Base-by-base conservation (phyloP, 2,113 vertebrate species). In the Microcebus jonahi region DNA sequence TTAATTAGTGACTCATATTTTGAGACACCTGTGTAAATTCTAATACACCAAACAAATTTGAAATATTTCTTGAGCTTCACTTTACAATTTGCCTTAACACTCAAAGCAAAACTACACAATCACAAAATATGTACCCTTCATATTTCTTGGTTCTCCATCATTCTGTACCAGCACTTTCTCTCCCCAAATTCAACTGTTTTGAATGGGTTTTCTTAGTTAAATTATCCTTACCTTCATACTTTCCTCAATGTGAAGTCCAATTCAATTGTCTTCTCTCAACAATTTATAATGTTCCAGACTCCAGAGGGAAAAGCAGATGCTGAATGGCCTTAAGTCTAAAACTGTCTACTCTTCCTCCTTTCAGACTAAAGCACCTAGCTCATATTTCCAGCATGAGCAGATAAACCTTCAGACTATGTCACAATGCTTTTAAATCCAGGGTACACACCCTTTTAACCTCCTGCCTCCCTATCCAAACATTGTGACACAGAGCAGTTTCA, bases 171-270 rank as follows among this genome's bases (percentile, higher is more conserved):
- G 11, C 23, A 84, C 10, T 77, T 76, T 75, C 77, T 91, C 77
- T 84, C 23, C 34, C 63, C 73, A 70, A 91, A 83, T 76, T 88
- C 50, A 97, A 68, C 57, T 59, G 1, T 79, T 93, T 96, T 63
- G 27, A 90, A 91, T 63, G 7, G 88, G 13, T 65, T 86, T 79
- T 92, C 29, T 75, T 90, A 42, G 42, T 42, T 42, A 77, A 95
- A 88, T 70, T 61, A 68, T 59, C 31, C 91, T 97, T 97, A 97
- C 95, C 97, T 67, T 96, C 90, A 88, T 20, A 39, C 23, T 88
- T 90, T 86, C 53, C 20, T 91, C 93, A 89, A 36, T 53, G 45
- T 50, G 34, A 68, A 95, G 18, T 85, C 34, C 90, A 89, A 61
- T 20, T 83, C 27, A 87, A 3, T 68, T 80, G 21, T 82, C 71